Evolutionary conservation across 2,888 invertebrate genomes (phyloP), one percentile per base, ranked within the genome.

Genomic region (Cantharis flavilabris): DNA sequence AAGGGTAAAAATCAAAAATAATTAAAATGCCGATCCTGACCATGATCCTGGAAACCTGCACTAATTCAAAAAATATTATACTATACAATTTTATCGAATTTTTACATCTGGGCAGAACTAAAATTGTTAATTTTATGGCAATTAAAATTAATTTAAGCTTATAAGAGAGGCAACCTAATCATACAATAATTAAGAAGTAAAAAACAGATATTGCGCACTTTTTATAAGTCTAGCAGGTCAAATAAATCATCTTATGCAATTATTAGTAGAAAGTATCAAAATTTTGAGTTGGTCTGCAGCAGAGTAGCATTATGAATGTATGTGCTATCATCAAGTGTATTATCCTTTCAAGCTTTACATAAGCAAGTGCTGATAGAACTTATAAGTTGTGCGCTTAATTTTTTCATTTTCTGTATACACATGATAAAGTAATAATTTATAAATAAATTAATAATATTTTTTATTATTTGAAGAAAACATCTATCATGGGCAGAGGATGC

Each of bases 101-200:
- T 49, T n/a, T 49, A 49, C 49, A 49, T 49, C 49, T 49, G 49
- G 49, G 49, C 49, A n/a, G 13, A 49, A n/a, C 7, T n/a, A 9
- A 49, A 49, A 49, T 49, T n/a, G n/a, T 49, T 4, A 49, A 49
- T 49, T 49, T 49, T 49, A 49, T 78, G 70, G 77, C 77, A 79
- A 78, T 80, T 80, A 79, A 79, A 74, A 72, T 78, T 76, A 76
- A 73, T 78, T 80, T 80, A 74, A 79, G 74, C 77, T n/a, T 75
- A 80, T 78, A 75, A 75, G 75, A 79, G 75, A 72, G 69, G 64
- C 74, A 77, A 77, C 72, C 76, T 79, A 80, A 80, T 75, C 76
- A 70, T 77, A 72, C 75, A 79, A 74, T 76, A 76, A 73, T 78
- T 75, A 78, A 16, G 20, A 23, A 18, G 18, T 75, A 75, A 78